Evolutionary conservation across 2,113 vertebrate species (phyloP).

Genomic region (Hemiscyllium ocellatum): DNA sequence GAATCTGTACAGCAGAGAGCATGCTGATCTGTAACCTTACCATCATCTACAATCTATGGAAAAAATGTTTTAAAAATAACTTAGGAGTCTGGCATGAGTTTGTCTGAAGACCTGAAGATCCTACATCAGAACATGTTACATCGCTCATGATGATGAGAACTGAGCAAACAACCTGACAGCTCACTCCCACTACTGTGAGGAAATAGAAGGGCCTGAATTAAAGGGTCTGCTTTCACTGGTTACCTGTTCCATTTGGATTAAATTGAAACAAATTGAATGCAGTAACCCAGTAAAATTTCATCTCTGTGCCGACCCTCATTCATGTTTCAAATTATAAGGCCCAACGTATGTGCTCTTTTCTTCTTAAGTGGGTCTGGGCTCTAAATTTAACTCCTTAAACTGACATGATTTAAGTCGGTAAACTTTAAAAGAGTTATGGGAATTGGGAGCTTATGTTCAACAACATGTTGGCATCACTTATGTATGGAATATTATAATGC

Average conservation of each 20-base stretch:
- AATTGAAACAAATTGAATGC: not conserved
- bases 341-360: not conserved
- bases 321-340: not conserved
- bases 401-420: not conserved
- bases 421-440: not conserved
- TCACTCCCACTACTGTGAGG: not conserved
- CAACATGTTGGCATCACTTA: not conserved
- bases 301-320: not conserved
- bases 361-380: not conserved
- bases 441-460: not conserved
- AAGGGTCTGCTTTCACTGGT: not conserved
- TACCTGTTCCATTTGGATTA: not conserved
- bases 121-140: no score
- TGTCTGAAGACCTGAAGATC: no score
- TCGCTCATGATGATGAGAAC: no score
- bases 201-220: not conserved
- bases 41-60: no score
- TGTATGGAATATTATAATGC: not conserved
- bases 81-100: no score
- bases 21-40: no score
- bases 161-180: no score
- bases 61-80: no score
- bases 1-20: no score
- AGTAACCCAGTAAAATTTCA: not conserved
- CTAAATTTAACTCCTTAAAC: not conserved